Base-by-base conservation (phyloP, 2,888 invertebrate genomes). In the Parthenolecanium corni region DNA sequence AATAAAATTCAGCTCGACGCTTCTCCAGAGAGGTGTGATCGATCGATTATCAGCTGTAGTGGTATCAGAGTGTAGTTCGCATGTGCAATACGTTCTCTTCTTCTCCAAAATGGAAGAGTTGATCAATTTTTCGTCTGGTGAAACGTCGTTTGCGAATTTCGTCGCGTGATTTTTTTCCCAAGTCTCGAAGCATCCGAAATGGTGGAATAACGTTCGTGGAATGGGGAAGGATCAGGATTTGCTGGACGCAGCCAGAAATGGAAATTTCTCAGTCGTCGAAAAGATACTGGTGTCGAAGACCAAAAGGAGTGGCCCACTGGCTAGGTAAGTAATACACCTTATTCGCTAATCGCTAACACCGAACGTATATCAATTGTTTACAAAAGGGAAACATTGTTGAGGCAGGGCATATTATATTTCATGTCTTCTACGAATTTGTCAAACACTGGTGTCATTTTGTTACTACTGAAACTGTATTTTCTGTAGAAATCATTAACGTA, bases 211-310 rank as follows among this genome's bases (percentile, higher is more conserved):
- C 31, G n/a, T 61, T 51, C 31, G 49, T 61, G 61, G 73, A 73
- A 95, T 95, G 93, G 94, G 94, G 74, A 92, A 92, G 78, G 94
- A 95, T 77, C 91, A 93, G 77, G 94, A 95, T 78, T 82, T 95
- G 76, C 80, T 95, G 75, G 94, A 95, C 74, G 95, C 93, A 70
- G 91, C 94, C 69, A 84, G 94, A 72, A 89, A 85, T 78, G 95
- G 94, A 73, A 90, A 94, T 76, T 82, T 85, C 71, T 80, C 82
- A 69, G 82, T 86, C 71, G 89, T 93, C 69, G 92, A 93, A 76
- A 93, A 91, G 80, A 86, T 94, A 73, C 79, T 94, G 71, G 84
- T 82, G 70, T 88, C 89, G 76, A 84, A 87, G 78, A 84, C 86
- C 72, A 90, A 88, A 81, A 86, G 89, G 81, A 89, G 88, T 80